Conservation (phyloP, 2,888 invertebrate genomes). For the Cyclophora albipunctata region DNA sequence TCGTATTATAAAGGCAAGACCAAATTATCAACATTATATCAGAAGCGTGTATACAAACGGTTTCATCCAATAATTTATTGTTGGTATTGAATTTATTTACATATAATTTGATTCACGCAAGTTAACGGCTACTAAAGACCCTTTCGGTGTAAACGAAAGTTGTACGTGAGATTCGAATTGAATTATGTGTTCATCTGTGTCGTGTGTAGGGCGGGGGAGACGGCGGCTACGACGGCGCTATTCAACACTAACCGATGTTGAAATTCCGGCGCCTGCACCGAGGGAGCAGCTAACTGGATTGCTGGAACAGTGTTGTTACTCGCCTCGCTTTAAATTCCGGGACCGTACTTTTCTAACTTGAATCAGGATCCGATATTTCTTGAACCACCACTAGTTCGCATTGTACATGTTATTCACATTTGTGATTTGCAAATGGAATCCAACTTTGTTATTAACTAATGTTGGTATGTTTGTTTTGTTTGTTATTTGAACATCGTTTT, state of each 20-base stretch:
- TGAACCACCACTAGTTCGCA: background rate
- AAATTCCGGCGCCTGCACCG: slow-evolving; percentile 24
- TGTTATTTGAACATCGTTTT: too few species aligned
- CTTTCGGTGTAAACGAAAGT: slow-evolving; percentile 20
- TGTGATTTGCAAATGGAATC: background rate
- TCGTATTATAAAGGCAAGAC: slow-evolving; percentile 2
- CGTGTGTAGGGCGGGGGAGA: slow-evolving; percentile 15
- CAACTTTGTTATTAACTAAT: too few species aligned
- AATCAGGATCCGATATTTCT: slow-evolving; percentile 3
- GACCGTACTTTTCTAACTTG: slow-evolving; percentile 4
- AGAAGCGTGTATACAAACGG: slow-evolving; percentile 28
- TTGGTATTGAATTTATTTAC: slow-evolving; percentile 31
- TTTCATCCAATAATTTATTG: slow-evolving; percentile 26
- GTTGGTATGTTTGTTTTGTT: too few species aligned
- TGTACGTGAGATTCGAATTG: slow-evolving; percentile 15
- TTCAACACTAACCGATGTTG: slow-evolving; percentile 31
- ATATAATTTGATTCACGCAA: slow-evolving; percentile 35
- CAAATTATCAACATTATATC: slow-evolving; percentile 15
- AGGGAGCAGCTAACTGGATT: slow-evolving; percentile 42
- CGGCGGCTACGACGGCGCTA: slow-evolving; percentile 21
- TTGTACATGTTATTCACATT: background rate
- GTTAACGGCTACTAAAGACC: slow-evolving; percentile 26
- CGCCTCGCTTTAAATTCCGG: background rate
- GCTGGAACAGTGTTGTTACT: slow-evolving; percentile 12
- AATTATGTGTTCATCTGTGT: slow-evolving; percentile 18